Conservation (phyloP, 2,113 vertebrate genomes). For the Motacilla alba region DNA sequence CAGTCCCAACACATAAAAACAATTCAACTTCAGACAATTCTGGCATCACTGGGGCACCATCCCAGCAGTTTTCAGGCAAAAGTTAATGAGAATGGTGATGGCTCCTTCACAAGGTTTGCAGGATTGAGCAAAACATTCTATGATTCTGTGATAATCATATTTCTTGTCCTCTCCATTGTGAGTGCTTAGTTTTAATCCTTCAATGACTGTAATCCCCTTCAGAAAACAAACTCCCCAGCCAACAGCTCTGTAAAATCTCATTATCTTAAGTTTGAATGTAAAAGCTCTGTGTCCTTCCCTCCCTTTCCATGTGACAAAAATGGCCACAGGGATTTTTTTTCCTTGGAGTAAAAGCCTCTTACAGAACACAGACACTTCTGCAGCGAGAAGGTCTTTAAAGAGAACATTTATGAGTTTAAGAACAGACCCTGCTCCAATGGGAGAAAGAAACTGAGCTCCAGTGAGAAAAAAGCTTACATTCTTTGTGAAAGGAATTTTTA, state of each 20-base stretch:
- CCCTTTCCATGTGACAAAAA: not conserved
- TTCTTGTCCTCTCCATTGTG: not conserved
- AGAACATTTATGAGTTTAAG: slow-evolving; percentile 6
- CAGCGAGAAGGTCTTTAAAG: not conserved
- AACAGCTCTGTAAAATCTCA: not conserved
- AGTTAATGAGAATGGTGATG: not conserved
- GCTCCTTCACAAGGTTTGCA: not conserved
- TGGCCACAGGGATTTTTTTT: not conserved
- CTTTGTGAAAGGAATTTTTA: not conserved
- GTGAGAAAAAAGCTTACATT: slow-evolving; percentile 2
- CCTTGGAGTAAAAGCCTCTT: not conserved
- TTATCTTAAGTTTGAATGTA: not conserved
- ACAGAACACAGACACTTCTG: not conserved
- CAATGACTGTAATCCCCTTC: not conserved
- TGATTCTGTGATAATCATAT: not conserved
- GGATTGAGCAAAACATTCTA: not conserved
- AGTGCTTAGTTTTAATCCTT: not conserved
- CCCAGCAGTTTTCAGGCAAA: not conserved
- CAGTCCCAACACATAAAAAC: not conserved
- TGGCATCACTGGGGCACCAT: not conserved
- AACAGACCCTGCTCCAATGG: not conserved
- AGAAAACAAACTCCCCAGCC: not conserved
- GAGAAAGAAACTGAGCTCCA: slow-evolving; percentile 9
- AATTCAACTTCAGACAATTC: not conserved
- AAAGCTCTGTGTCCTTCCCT: not conserved